Base-by-base conservation (phyloP, 2,888 invertebrate species). In the Julus scandinavius region DNA sequence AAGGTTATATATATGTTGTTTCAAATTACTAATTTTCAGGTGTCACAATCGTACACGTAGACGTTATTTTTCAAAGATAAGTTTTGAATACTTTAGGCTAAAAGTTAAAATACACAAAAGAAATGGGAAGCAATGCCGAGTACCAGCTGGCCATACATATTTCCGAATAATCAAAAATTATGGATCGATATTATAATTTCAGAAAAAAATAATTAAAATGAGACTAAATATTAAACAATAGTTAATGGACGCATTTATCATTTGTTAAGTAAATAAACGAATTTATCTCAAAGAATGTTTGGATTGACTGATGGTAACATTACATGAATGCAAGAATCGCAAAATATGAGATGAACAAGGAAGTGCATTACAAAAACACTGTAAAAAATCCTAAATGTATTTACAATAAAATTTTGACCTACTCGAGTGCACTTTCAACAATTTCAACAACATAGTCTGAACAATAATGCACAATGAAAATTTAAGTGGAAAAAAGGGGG, bases 211-310 rank as follows among this genome's bases (percentile, higher is more conserved):
- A 29, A 29, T 29, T 29, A 29, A 29, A 29, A 29, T 29, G 29
- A 29, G 29, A 29, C 29, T 29, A 29, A 29, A 29, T 29, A n/a
- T n/a, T 9, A 72, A 20, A 63, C 63, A 20, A 20, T 72, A 72
- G 29, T 72, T 72, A 72, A 72, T 72, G 29, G 29, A 72, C 29
- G 72, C 29, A 29, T 20, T 72, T n/a, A 29, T 72, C 72, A 72
- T 72, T 72, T 72, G 72, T 72, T 72, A 72, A 72, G 72, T 72
- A 72, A 72, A 72, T 72, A 72, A 72, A 72, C 72, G 72, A 72
- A 72, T 72, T 72, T 72, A 72, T 72, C 72, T 72, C 72, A 72
- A 72, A 72, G 72, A 72, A 72, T 72, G 72, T 72, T n/a, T 20
- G 72, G 72, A 29, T 72, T 29, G 72, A 72, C 29, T 72, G 72